Conservation (phyloP, 2,888 invertebrate species). For the Watsonalla binaria region DNA sequence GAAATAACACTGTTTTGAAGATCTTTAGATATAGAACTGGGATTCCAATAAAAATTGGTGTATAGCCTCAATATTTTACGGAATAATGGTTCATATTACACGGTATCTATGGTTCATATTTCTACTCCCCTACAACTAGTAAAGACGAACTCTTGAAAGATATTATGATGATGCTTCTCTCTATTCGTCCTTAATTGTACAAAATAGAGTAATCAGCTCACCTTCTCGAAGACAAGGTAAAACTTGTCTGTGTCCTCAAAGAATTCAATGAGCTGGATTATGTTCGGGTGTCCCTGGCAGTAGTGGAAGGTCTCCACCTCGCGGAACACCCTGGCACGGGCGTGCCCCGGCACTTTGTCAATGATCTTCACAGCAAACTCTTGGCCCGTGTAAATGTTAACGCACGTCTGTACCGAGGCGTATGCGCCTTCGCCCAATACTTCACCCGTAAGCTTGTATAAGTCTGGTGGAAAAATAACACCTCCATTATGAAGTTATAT, state of each 20-base stretch:
- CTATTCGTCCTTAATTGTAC: no score
- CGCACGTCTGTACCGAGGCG: constrained; percentile 96
- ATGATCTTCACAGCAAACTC: constrained; percentile 99
- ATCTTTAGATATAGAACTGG: no score
- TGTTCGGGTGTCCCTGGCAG: constrained; percentile 98
- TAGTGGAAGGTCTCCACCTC: constrained; percentile 99
- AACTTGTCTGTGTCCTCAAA: constrained; percentile 98
- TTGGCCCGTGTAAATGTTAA: constrained; percentile 92
- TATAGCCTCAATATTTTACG: no score
- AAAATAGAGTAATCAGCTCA: constrained; percentile 31
- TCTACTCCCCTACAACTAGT: no score
- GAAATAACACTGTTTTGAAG: no score
- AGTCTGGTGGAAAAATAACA: constrained; percentile 80
- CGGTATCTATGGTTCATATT: no score
- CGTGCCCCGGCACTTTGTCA: constrained; percentile 96
- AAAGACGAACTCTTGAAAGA: no score
- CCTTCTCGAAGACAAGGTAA: constrained; percentile 98
- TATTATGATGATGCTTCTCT: no score
- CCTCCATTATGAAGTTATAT: constrained; percentile 1
- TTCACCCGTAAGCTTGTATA: constrained; percentile 97
- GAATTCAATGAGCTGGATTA: constrained; percentile 98
- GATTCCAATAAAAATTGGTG: no score
- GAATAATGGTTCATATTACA: no score
- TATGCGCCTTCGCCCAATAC: constrained; percentile 98
- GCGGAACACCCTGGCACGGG: constrained; percentile 95